Conservation (phyloP, 2,113 vertebrate species). For the Pomatorhinus ruficollis region DNA sequence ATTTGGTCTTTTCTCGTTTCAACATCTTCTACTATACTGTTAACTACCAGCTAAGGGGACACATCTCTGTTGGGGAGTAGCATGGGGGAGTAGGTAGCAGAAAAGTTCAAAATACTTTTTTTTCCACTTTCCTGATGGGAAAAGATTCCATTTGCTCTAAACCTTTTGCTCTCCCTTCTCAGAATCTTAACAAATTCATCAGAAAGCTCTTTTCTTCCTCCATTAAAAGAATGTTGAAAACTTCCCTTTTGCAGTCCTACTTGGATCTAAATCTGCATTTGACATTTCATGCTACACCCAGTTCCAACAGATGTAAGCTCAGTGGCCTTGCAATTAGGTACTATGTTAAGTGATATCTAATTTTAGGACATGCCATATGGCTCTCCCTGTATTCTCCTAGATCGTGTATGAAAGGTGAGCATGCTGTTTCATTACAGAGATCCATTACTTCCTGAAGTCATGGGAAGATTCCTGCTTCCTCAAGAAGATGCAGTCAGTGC, state of each 20-base stretch:
- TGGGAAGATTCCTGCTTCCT: not conserved
- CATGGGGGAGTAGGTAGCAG: not conserved
- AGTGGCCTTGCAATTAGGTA: constrained; percentile 41
- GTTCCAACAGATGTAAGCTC: constrained; percentile 40
- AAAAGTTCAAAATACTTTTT: not conserved
- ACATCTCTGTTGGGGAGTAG: not conserved
- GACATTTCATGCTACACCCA: constrained; percentile 44
- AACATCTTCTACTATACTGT: not conserved
- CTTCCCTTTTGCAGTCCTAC: constrained; percentile 7
- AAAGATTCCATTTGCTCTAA: not conserved
- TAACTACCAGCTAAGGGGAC: not conserved
- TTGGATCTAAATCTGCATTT: constrained; percentile 51
- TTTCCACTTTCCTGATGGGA: not conserved
- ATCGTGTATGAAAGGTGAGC: constrained; percentile 6
- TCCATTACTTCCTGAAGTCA: not conserved
- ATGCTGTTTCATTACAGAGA: not conserved
- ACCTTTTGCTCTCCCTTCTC: not conserved
- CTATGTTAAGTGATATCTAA: constrained; percentile 31
- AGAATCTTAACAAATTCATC: not conserved
- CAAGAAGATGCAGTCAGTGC: not conserved
- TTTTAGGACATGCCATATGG: constrained; percentile 60
- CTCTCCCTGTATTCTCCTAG: not conserved
- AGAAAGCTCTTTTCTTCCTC: not conserved
- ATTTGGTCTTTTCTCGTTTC: not conserved
- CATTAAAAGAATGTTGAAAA: not conserved